These are phyloP conservation scores for Melanotaenia duboulayi DNA, from an alignment of 2,113 vertebrate species.

Conservation along the genomic window DNA sequence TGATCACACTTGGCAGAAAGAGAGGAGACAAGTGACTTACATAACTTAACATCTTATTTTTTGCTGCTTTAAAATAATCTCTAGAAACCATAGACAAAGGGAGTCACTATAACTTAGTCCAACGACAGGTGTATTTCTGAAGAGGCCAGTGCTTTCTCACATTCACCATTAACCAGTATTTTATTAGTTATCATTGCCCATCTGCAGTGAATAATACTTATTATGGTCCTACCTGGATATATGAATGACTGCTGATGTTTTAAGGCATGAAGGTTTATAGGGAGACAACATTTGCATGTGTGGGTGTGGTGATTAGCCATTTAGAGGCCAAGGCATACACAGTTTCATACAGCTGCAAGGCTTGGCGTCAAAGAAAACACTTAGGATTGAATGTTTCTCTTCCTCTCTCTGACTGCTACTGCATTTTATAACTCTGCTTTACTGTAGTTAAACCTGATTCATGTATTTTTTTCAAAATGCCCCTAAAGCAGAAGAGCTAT, in stretches of 20 bases:
- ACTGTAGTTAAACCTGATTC: constrained; percentile 62
- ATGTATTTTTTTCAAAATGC: constrained; percentile 59
- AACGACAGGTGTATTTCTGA: constrained; percentile 62
- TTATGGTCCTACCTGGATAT: constrained; percentile 55
- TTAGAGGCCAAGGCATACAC: constrained; percentile 21
- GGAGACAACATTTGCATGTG: constrained; percentile 33
- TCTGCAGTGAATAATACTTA: constrained; percentile 47
- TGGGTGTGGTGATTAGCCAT: constrained; percentile 48
- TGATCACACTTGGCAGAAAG: constrained; percentile 12
- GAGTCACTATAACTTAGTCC: constrained; percentile 35
- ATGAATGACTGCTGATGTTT: constrained; percentile 57
- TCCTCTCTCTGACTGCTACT: constrained; percentile 37
- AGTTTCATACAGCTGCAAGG: constrained; percentile 58
- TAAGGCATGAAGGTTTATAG: constrained; percentile 29
- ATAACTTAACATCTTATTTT: background rate
- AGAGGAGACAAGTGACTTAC: constrained; percentile 15
- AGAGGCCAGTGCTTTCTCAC: constrained; percentile 46
- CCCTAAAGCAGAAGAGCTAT: constrained; percentile 54
- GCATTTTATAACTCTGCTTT: constrained; percentile 45
- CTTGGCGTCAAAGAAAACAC: constrained; percentile 37
- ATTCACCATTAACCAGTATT: constrained; percentile 22
- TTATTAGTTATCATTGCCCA: constrained; percentile 38
- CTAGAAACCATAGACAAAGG: constrained; percentile 11
- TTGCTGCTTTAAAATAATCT: constrained; percentile 16
- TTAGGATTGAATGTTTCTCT: constrained; percentile 52